Evolutionary conservation across 2,797 vertebrate genomes (phyloP).

Genomic region (Helarctos malayanus): DNA sequence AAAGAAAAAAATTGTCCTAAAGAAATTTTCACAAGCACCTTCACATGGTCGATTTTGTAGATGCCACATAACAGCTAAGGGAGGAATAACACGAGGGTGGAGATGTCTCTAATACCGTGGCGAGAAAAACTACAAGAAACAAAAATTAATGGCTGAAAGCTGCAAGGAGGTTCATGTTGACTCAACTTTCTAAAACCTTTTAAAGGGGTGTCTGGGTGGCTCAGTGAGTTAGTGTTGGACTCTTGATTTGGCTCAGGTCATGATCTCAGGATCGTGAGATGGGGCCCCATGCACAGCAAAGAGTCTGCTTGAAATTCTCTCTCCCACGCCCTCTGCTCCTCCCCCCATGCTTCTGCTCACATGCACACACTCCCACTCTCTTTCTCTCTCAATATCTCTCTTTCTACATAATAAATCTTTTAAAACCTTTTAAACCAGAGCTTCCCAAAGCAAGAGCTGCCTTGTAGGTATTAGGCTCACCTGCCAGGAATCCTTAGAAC

Average conservation of each 20-base stretch:
- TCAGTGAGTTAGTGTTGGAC: neutral
- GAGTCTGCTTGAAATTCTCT: neutral
- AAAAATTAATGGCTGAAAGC: neutral
- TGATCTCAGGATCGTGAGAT: neutral
- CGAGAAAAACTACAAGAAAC: conserved; percentile 34
- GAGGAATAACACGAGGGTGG: neutral
- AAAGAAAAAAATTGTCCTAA: neutral
- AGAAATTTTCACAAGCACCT: neutral
- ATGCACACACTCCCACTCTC: neutral
- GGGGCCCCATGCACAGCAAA: neutral
- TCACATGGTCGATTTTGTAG: neutral
- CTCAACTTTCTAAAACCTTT: neutral
- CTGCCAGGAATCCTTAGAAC: neutral
- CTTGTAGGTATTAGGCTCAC: neutral
- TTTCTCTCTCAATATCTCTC: neutral
- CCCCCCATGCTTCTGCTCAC: neutral
- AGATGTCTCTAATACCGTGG: neutral
- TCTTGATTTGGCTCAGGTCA: neutral
- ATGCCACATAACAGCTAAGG: neutral
- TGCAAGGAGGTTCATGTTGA: neutral
- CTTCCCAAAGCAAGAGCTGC: neutral
- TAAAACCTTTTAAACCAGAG: neutral
- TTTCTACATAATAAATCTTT: neutral
- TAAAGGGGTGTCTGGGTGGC: neutral
- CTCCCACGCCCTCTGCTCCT: neutral